Evolutionary conservation across 2,888 invertebrate species (phyloP).

Genomic region (Amiota mariae): DNA sequence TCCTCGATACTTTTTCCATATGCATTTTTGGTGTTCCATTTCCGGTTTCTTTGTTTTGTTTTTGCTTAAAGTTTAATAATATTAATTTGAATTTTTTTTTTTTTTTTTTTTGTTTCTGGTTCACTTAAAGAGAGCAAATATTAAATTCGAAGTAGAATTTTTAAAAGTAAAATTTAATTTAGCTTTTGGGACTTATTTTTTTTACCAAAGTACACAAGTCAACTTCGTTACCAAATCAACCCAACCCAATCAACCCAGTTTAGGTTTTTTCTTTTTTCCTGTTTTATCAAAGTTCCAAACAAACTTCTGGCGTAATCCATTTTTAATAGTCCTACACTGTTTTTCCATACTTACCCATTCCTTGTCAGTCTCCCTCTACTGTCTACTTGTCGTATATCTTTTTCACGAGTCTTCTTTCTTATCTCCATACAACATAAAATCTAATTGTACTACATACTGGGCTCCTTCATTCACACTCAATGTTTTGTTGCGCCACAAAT

Average conservation of each 20-base stretch:
- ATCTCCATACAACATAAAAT: constrained; percentile 20
- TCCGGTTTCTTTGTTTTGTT: constrained; percentile 19
- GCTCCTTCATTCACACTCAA: too few species aligned
- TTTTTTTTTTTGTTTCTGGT: too few species aligned
- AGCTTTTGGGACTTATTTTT: neutral
- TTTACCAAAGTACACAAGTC: neutral
- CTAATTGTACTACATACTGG: constrained; percentile 4
- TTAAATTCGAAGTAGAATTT: constrained; percentile 7
- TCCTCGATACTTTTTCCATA: neutral
- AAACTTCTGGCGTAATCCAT: constrained; percentile 30
- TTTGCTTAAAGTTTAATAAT: constrained; percentile 10
- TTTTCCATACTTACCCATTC: neutral
- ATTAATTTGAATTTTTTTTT: constrained; percentile 23
- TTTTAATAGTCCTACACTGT: constrained; percentile 25
- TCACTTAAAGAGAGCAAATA: neutral
- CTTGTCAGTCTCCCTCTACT: too few species aligned
- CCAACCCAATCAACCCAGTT: neutral
- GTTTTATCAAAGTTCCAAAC: constrained; percentile 4
- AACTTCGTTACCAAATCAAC: neutral
- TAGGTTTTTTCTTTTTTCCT: neutral
- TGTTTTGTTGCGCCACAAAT: too few species aligned
- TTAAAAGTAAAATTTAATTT: constrained; percentile 16
- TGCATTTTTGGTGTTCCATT: constrained; percentile 9
- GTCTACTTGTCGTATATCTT: too few species aligned
- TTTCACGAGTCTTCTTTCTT: neutral